Base-by-base conservation (phyloP, 2,888 invertebrate species). In the Drosophila rellima region DNA sequence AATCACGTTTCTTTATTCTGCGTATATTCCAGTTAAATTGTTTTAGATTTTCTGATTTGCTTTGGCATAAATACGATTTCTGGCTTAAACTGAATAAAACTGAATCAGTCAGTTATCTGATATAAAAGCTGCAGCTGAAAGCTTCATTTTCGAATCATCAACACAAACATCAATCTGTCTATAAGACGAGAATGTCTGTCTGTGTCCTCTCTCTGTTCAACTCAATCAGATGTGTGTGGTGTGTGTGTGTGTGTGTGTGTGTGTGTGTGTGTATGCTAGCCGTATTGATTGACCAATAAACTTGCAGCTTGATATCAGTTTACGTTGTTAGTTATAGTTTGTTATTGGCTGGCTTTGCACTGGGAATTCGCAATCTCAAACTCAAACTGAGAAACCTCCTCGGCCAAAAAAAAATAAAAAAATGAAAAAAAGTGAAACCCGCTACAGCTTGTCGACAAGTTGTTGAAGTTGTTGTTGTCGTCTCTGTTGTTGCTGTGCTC, bases 271-370 rank as follows among this genome's bases (percentile, higher is more conserved):
- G 57, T 67, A 50, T 69, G 68, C 57, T 59, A 37, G 75, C 73
- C 64, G 56, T 54, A 63, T 77, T 72, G 88, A 92, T 89, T 90
- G 89, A 89, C 92, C 91, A 91, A 91, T 91, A 91, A 91, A 91
- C 88, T 86, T 86, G 83, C 87, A 90, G 91, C 87, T 91, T 90
- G 87, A 91, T 91, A 89, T 89, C 80, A 83, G 85, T 74, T 80
- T 78, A 80, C 82, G 86, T 74, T 88, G 80, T 84, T 88, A 88
- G 88, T 84, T 88, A 84, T 86, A 84, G 78, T 88, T 84, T 84
- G 82, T 84, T 84, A 84, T 84, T 84, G 84, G 84, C 68, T 80
- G 80, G 69, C 48, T 31, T 61, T 61, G 71, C 48, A 33, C 52
- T 44, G 59, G 62, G 71, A 75, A 76, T 70, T 76, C 62, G 71